A percentile compares a stretch with the other conserved stretches of the same genome.
These are phyloP conservation scores for Dicyrtomina minuta DNA, from an alignment of 2,888 invertebrate species.

Conservation along the genomic window DNA sequence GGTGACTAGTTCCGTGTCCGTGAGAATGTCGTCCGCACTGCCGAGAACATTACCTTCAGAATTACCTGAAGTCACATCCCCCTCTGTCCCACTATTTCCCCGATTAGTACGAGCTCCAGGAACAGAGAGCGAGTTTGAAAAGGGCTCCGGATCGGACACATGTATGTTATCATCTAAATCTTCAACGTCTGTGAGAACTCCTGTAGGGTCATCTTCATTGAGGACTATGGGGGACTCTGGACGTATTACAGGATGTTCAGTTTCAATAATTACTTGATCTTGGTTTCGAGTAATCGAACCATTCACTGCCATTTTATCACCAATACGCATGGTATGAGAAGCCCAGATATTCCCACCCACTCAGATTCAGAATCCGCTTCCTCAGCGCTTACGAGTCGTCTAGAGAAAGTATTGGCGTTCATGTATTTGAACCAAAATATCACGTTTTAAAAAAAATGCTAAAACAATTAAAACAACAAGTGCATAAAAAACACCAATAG, in stretches of 20 bases:
- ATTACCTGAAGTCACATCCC: not conserved
- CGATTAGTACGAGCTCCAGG: not conserved
- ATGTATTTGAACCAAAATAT: not conserved
- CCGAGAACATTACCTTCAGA: conserved; percentile 15
- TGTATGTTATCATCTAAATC: conserved; percentile 56
- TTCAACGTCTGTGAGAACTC: conserved; percentile 62
- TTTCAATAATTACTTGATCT: not conserved
- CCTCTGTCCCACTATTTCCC: not conserved
- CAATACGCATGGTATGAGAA: conserved; percentile 43
- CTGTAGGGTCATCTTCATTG: conserved; percentile 53
- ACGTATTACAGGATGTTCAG: not conserved
- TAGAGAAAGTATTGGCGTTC: conserved; percentile 1
- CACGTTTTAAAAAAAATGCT: conserved; percentile 2
- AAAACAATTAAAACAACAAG: conserved; percentile 1
- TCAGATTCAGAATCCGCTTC: not conserved
- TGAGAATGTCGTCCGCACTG: conserved; percentile 32
- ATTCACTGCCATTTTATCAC: conserved; percentile 46
- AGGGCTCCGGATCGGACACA: not conserved
- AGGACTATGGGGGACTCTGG: conserved; percentile 37
- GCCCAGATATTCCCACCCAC: not conserved
- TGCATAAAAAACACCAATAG: not conserved
- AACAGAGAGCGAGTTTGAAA: conserved; percentile 5
- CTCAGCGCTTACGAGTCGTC: conserved; percentile 5
- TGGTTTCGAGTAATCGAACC: conserved; percentile 43
- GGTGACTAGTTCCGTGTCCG: conserved; percentile 46